phyloP scores from a whole-genome alignment of 2,888 invertebrate genomes.

The Trichopoda pennipes region DNA sequence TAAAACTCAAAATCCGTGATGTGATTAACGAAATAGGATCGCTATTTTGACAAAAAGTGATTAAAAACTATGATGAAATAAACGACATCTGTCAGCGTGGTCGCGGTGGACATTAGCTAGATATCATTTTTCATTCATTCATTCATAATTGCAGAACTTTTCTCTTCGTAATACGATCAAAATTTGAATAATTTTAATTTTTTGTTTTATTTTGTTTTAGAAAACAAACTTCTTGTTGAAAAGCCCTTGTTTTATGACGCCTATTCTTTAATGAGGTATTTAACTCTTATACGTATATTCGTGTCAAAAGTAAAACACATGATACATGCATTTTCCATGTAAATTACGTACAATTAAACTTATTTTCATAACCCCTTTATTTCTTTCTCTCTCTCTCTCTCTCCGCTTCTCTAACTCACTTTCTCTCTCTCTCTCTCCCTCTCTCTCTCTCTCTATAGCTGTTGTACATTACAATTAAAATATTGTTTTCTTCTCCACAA shows the following conservation, averaged over 20 bases:
- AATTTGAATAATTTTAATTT: too few relatives aligned
- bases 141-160: too few relatives aligned
- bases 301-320: constrained; percentile 52
- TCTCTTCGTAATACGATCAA: too few relatives aligned
- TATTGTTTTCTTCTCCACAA: not conserved
- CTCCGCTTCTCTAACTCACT: not conserved
- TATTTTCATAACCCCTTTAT: constrained; percentile 10
- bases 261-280: constrained; percentile 4
- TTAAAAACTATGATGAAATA: too few relatives aligned
- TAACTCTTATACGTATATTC: constrained; percentile 1
- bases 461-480: constrained; percentile 11
- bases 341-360: constrained; percentile 55
- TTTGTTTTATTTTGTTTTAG: too few relatives aligned
- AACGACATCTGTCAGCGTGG: too few relatives aligned
- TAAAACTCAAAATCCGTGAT: too few relatives aligned
- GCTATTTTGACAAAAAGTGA: too few relatives aligned
- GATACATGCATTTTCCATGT: constrained; percentile 65
- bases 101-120: too few relatives aligned
- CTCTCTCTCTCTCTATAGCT: not conserved
- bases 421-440: not conserved
- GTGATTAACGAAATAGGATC: too few relatives aligned
- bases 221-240: too few relatives aligned
- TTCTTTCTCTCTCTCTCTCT: not conserved
- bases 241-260: not conserved
- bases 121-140: too few relatives aligned